Base-by-base conservation (phyloP, 2,888 invertebrate genomes). In the Eubasilissa splendida region DNA sequence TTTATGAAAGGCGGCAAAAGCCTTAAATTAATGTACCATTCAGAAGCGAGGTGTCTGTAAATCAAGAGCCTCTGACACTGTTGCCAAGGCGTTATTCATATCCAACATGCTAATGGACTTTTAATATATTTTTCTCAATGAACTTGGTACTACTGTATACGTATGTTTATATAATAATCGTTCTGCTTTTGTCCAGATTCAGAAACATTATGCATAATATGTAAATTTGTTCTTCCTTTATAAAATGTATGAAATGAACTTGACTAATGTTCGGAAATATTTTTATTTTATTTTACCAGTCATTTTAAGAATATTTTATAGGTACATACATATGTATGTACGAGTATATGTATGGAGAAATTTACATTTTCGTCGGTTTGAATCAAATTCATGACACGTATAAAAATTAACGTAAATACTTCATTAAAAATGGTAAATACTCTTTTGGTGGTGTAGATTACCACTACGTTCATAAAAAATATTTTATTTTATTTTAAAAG, bases 81-180 rank as follows among this genome's bases (percentile, higher is more conserved):
- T 59, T 42, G 59, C 59, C 33, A 22, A 59, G 74, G 14, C 50
- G 42, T 12, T 31, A 42, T 59, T 59, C 14, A 8, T n/a, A 58
- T 10, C 11, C 59, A 52, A 22, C 60, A 75, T 52, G 75, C 75
- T 22, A 59, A 75, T 75, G 53, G 22, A 22, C 14, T 59, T 60
- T 60, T 60, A 42, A 75, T 12, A 52, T 75, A 59, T 60, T 75
- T 59, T 75, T 75, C 50, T 75, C 60, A 59, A 60, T 75, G 75
- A 75, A 75, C 75, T 75, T 75, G 75, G 75, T 60, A 75, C 74
- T 74, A 50, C 58, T 54, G 71, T 31, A 54, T 71, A 54, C 12
- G 50, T 31, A 66, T 50, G 66, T 42, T n/a, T 66, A 12, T 42
- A 42, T 66, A 42, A 42, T 66, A 50, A 52, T 14, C n/a, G 9